Conservation (phyloP, 2,888 invertebrate genomes). For the Melieria picta region DNA sequence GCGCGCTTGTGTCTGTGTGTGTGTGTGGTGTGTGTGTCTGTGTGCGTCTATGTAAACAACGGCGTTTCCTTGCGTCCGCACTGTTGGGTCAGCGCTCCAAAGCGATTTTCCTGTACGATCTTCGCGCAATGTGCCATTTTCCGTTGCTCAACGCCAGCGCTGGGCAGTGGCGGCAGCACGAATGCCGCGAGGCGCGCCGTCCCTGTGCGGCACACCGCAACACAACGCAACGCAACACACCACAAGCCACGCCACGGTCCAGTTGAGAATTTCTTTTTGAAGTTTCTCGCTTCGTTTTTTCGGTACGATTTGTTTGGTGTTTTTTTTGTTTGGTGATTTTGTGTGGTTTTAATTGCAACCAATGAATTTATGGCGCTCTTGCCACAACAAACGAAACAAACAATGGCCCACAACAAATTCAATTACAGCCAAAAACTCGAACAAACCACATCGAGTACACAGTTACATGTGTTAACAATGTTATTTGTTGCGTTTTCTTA, state of each 20-base stretch:
- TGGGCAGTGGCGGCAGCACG: background rate
- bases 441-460: background rate
- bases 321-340: conserved; percentile 17
- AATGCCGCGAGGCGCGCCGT: background rate
- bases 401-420: background rate
- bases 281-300: conserved; percentile 4
- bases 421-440: background rate
- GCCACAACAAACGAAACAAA: conserved; percentile 19
- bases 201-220: background rate
- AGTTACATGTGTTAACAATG: background rate
- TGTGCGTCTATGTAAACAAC: no score
- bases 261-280: conserved; percentile 39
- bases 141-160: background rate
- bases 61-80: no score
- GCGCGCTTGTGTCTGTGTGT: no score
- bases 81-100: no score
- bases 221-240: background rate
- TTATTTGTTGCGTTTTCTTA: background rate
- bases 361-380: conserved; percentile 33
- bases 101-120: background rate
- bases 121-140: conserved; percentile 10
- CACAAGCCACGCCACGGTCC: conserved; percentile 28
- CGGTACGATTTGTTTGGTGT: background rate
- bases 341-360: conserved; percentile 17
- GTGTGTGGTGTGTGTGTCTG: no score